Evolutionary conservation across 2,797 vertebrate genomes (phyloP), one percentile per base, ranked within the genome.

Genomic region (Holocentrus rufus): DNA sequence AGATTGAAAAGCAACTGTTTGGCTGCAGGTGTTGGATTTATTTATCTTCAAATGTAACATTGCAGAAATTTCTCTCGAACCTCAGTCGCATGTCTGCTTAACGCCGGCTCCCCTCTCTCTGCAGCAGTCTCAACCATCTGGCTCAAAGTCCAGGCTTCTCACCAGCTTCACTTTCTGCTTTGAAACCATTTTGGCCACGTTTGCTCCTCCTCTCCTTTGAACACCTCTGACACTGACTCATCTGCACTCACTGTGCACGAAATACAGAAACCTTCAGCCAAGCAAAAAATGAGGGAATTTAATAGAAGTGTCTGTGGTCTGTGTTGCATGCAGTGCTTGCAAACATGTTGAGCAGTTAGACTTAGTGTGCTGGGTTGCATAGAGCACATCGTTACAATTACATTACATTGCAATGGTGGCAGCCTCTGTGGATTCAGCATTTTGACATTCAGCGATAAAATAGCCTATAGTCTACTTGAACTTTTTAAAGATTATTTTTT

Each of bases 21-120:
- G 9, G 4, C 5, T 22, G 4, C 2, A 15, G 1, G 1, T 49
- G 1, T 22, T 31, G 18, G 7, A 64, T 39, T 25, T 36, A 65
- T n/a, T 72, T 4, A 79, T 72, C 71, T 71, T 31, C 3, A 20
- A 8, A 15, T 18, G 10, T 4, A 25, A 22, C 10, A 4, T 10
- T 52, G 15, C 8, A 3, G 34, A 27, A 11, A 13, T 34, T 0
- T 7, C 0, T 22, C 36, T 25, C 10, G 3, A 1, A 15, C 0
- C 4, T 30, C 5, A 1, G 27, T 5, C 72, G 59, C 60, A 61
- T n/a, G 5, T 0, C 3, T 0, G 1, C 17, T 20, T 62, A 57
- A 34, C 36, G 27, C 44, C 69, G 66, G 76, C 23, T 13, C 69
- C 76, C 69, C 70, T 74, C 68, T 34, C 18, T 69, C 56, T 72